Conservation (phyloP, 2,797 vertebrate genomes). For the Gallinago nigripennis region DNA sequence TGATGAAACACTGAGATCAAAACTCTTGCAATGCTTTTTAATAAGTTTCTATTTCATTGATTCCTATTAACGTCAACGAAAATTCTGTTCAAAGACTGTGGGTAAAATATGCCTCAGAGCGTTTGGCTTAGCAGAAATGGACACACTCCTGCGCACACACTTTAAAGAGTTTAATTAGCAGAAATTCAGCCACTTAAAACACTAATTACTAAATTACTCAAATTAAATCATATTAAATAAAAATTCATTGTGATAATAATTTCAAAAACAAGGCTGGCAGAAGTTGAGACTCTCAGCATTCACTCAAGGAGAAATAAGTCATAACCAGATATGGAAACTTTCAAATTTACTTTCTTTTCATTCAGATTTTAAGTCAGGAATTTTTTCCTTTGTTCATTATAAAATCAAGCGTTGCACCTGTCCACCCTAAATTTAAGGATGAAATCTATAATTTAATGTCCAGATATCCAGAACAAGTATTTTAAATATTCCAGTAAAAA, state of each 20-base stretch:
- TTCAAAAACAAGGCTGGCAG: background rate
- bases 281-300: background rate
- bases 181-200: background rate
- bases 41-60: background rate
- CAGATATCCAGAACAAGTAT: background rate
- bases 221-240: background rate
- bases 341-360: background rate
- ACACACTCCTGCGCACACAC: background rate
- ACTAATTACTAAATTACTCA: background rate
- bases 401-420: background rate
- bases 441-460: background rate
- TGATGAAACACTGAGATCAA: background rate
- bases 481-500: background rate
- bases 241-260: background rate
- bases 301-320: background rate
- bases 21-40: background rate
- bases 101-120: background rate
- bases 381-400: background rate
- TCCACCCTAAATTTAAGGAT: background rate
- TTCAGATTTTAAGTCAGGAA: background rate
- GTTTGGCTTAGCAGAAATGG: background rate
- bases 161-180: background rate
- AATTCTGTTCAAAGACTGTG: background rate
- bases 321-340: background rate
- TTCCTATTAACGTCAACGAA: background rate